Base-by-base conservation (phyloP, 1,140 invertebrate species). In the Zaprionus camerounensis region DNA sequence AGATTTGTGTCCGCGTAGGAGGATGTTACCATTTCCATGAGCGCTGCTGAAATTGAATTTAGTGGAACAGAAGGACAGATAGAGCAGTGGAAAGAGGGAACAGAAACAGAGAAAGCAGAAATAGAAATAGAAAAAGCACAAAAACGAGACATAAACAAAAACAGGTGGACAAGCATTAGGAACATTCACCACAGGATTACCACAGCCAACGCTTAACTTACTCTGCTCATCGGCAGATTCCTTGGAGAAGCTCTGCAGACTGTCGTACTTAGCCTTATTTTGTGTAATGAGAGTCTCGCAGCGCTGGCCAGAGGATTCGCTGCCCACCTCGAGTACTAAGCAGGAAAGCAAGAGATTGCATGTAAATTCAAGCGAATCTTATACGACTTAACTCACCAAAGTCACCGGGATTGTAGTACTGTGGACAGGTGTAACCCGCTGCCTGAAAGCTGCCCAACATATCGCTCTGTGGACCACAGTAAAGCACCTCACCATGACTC, bases 341-440 rank as follows among this genome's bases (percentile, higher is more conserved):
- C 7, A 12, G 49, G 28, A 20, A 20, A 12, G 17, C 2, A 20
- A 55, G 3, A 26, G 46, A 24, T 49, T 13, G 3, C 13, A 17
- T 55, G 2, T 31, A 2, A 53, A 0, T 34, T 22, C 2, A 34
- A 28, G 12, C 11, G 17, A 3, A 22, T 24, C 5, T 3, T 2
- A 9, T 6, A 3, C 5, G 7, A 28, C 3, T 3, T 12, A 0
- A 15, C 59, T 26, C 34, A 92, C 91, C 91, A 71, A 94, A 96
- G 92, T 96, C 96, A 0, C 95, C 94, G 58, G 95, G 94, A 86
- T 96, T 96, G 72, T 96, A 96, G 90, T 95, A 96, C 51, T 94
- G 93, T 1, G 95, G 96, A 77, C 95, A 96, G 1, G 76, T 63
- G 26, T 94, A 95, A 11, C 94, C 95, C 4, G 94, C 94, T 20